Percentiles rank a stretch among this genome's conserved stretches.
Conservation (phyloP, 2,888 invertebrate genomes). For the Heliconius ethilla region DNA sequence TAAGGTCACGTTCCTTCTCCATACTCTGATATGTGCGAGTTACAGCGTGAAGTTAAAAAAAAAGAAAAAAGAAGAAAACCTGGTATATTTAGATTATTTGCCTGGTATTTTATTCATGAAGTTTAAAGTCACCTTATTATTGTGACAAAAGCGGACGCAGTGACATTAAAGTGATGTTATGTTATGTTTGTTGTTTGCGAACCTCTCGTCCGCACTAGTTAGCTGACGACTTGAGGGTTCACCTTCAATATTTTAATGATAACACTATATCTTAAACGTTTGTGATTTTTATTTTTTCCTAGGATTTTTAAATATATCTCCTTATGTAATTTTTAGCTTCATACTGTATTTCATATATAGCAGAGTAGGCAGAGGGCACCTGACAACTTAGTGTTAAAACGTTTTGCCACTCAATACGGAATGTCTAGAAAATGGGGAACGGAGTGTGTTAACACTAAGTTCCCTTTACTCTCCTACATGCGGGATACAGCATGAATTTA, state of each 20-base stretch:
- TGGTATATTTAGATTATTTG: slow-evolving; percentile 20
- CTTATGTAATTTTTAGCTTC: background rate
- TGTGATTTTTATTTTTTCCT: too few species aligned
- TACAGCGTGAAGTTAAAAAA: background rate
- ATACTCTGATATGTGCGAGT: background rate
- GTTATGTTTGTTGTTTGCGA: slow-evolving; percentile 25
- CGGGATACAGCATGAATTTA: too few species aligned
- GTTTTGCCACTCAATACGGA: too few species aligned
- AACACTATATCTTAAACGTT: background rate
- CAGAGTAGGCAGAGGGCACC: too few species aligned
- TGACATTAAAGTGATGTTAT: slow-evolving; percentile 15
- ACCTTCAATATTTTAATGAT: slow-evolving; percentile 18
- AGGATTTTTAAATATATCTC: background rate
- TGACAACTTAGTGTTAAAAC: too few species aligned
- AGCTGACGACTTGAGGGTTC: background rate
- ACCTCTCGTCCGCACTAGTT: slow-evolving; percentile 24
- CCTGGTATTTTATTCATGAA: background rate
- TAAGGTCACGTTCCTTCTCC: background rate
- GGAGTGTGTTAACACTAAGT: too few species aligned
- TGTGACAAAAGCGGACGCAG: slow-evolving; percentile 27
- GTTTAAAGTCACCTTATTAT: slow-evolving; percentile 25
- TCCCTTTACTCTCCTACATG: too few species aligned
- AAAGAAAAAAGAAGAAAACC: background rate
- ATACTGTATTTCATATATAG: too few species aligned
- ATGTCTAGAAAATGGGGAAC: too few species aligned